phyloP scores from a whole-genome alignment of 2,113 vertebrate species.

The Calonectris borealis region DNA sequence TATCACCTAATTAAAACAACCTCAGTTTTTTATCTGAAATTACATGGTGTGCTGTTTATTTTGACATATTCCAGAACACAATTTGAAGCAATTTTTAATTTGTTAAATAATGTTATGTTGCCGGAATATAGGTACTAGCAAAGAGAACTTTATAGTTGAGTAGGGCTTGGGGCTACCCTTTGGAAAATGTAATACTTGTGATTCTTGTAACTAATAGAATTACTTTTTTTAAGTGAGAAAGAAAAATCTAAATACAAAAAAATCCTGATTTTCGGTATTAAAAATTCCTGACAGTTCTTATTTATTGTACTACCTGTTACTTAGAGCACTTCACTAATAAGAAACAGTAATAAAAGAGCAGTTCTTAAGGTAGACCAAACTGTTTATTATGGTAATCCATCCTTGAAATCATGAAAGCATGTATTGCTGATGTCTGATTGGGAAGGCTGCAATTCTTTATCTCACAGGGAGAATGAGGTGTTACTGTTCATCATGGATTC shows the following conservation, averaged over 20 bases:
- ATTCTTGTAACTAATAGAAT: background rate
- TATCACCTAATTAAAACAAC: background rate
- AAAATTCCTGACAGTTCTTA: background rate
- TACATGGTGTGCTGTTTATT: background rate
- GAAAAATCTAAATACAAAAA: background rate
- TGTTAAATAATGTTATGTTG: background rate
- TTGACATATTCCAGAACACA: background rate
- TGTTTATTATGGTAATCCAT: background rate
- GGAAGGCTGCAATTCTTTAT: background rate
- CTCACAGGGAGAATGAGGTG: fast-evolving
- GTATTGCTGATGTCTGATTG: background rate
- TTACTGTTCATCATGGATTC: background rate
- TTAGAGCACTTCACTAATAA: background rate
- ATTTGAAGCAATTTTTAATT: background rate
- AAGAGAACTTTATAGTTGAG: background rate
- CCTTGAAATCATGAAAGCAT: background rate
- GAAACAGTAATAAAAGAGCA: background rate
- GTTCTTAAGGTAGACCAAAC: background rate
- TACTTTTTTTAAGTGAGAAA: background rate
- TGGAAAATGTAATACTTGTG: background rate
- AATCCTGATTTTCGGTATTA: background rate
- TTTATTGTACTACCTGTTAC: background rate
- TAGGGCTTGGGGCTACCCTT: background rate
- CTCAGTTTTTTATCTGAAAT: background rate
- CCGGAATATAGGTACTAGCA: background rate